Conservation (phyloP, 1,140 invertebrate species). For the Patella vulgata region DNA sequence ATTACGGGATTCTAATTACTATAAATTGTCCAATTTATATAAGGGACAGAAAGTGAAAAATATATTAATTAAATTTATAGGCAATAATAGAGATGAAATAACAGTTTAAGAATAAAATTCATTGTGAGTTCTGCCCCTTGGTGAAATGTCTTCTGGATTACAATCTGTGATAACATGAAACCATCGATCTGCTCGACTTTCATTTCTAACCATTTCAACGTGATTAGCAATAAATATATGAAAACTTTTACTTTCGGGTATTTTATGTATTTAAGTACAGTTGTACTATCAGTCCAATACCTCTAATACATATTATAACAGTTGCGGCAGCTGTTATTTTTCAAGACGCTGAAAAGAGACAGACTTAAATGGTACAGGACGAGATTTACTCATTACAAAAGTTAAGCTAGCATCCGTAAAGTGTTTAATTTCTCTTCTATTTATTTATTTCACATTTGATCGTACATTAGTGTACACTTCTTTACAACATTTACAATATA, state of each 20-base stretch:
- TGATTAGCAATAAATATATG: conserved; percentile 26
- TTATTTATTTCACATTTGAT: no score
- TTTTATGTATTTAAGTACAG: conserved; percentile 21
- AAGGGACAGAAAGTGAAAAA: no score
- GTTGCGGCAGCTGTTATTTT: conserved; percentile 11
- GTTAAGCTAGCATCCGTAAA: conserved; percentile 23
- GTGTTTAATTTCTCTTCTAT: conserved; percentile 7
- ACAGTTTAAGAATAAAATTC: no score
- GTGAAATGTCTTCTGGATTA: conserved; percentile 32
- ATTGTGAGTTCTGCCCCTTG: conserved; percentile 18
- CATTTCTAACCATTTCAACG: conserved; percentile 7
- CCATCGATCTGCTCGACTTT: conserved; percentile 12
- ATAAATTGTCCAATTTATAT: no score
- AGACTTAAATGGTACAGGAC: conserved; percentile 12
- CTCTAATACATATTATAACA: conserved; percentile 12
- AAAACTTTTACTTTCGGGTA: conserved; percentile 21
- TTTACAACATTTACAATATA: no score
- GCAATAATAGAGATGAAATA: no score
- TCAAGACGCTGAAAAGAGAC: conserved; percentile 23
- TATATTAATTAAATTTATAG: no score
- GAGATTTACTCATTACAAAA: conserved; percentile 23
- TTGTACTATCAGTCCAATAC: conserved; percentile 29
- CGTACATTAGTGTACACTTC: no score
- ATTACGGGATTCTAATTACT: no score
- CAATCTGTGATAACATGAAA: conserved; percentile 9